These are phyloP conservation scores for Holotrichia oblita DNA, from an alignment of 1,140 invertebrate genomes.

Conservation along the genomic window DNA sequence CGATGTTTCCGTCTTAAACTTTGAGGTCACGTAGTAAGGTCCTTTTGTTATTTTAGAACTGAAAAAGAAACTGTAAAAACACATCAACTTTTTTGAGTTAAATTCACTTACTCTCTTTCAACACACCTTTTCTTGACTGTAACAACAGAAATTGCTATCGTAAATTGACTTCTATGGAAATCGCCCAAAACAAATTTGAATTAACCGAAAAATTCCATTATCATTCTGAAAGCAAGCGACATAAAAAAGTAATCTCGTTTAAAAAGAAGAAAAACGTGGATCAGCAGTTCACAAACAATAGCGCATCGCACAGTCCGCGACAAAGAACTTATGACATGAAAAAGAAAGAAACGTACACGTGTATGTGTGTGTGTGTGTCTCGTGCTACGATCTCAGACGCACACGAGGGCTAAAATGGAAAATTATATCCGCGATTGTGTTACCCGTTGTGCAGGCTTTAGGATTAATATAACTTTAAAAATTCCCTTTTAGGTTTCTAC, in stretches of 20 bases:
- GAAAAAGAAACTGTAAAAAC: too few species aligned
- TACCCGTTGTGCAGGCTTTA: background rate
- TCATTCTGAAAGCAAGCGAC: background rate
- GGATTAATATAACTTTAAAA: background rate
- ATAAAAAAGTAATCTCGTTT: slow-evolving; percentile 17
- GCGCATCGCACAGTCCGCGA: background rate
- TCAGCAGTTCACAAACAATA: slow-evolving; percentile 11
- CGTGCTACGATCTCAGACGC: too few species aligned
- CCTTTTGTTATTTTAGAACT: too few species aligned
- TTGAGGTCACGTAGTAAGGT: too few species aligned
- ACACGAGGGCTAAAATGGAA: background rate
- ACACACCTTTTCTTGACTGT: background rate
- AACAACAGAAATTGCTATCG: background rate
- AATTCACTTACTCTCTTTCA: background rate
- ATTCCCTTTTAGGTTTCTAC: background rate
- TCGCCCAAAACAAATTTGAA: slow-evolving; percentile 10
- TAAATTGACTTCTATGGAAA: slow-evolving; percentile 5
- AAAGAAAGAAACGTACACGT: too few species aligned
- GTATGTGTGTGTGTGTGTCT: too few species aligned
- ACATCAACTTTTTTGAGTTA: too few species aligned
- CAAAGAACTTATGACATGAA: background rate
- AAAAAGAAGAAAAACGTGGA: background rate
- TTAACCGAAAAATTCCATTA: slow-evolving; percentile 21
- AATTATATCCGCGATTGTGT: background rate
- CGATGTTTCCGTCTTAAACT: too few species aligned